Evolutionary conservation across 2,113 vertebrate species (phyloP).

Genomic region (Sceloporus tristichus): DNA sequence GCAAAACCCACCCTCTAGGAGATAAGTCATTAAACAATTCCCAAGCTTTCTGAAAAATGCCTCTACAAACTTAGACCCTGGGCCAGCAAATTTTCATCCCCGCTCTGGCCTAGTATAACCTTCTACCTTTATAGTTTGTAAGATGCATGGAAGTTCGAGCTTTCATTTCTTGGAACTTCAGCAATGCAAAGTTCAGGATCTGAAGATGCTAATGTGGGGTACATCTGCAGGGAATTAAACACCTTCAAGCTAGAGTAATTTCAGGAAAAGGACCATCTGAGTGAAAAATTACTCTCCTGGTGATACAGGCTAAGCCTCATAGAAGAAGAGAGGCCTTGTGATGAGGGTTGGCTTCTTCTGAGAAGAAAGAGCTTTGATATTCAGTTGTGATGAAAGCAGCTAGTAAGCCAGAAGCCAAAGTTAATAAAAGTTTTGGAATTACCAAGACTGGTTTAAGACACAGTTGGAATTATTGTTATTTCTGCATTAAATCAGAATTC

Average conservation of each 20-base stretch:
- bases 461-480: conserved; percentile 74
- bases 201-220: conserved; percentile 15
- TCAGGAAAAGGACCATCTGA: conserved; percentile 36
- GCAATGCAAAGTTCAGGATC: conserved; percentile 12
- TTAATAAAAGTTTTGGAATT: conserved; percentile 75
- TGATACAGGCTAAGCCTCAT: conserved; percentile 55
- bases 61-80: not conserved
- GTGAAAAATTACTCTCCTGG: conserved; percentile 46
- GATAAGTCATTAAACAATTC: not conserved
- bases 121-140: not conserved
- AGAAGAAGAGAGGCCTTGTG: conserved; percentile 58
- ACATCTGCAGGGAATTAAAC: not conserved
- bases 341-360: conserved; percentile 52
- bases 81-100: not conserved
- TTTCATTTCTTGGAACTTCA: conserved; percentile 24
- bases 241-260: conserved; percentile 41
- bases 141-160: not conserved
- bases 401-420: conserved; percentile 75
- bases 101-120: not conserved
- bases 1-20: not conserved
- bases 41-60: not conserved
- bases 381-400: conserved; percentile 70
- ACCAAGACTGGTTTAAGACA: conserved; percentile 68
- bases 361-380: conserved; percentile 65
- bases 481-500: conserved; percentile 73